Evolutionary conservation across 2,888 invertebrate species (phyloP), one percentile per base, ranked within the genome.

Genomic region (Macrosiphum euphorbiae): DNA sequence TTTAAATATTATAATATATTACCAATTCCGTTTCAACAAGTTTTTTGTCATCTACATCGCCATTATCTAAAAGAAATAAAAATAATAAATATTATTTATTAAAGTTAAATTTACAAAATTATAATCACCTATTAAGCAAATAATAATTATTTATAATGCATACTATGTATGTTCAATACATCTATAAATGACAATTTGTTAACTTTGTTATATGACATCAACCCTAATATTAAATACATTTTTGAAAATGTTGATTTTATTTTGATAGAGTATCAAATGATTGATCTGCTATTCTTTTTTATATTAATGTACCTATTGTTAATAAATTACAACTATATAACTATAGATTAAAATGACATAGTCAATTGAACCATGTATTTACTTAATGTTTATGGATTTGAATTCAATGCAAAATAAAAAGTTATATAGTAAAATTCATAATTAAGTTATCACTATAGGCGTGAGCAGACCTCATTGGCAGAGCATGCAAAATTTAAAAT

Each of bases 1-100:
- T 35, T 35, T 28, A 3, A 52, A 87, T 24, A 35, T 24, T 88
- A n/a, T 35, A 52, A 35, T 88, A 88, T 88, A 52, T 88, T 88
- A 88, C 88, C 88, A 50, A 87, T 87, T 87, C 87, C 16, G 87
- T 87, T n/a, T 87, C n/a, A 50, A 88, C 88, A 52, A 88, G 88
- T 88, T 61, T 52, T 92, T 88, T 11, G 4, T 92, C 92, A 88
- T 92, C 85, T 26, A n/a, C n/a, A 92, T 52, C 85, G 16, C 50
- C 92, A 52, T 85, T 78, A 20, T 52, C 88, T 88, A 35, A 88
- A 88, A 50, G 4, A 24, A 35, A 88, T 26, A 16, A 88, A 52
- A 52, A 78, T 20, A 78, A 78, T 78, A 78, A 78, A 78, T 35
- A 78, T 35, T 20, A 78, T 20, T 35, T 20, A 35, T 24, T 24